These are phyloP conservation scores for Drosophila meridiana DNA, from an alignment of 2,888 invertebrate genomes.

Conservation along the genomic window DNA sequence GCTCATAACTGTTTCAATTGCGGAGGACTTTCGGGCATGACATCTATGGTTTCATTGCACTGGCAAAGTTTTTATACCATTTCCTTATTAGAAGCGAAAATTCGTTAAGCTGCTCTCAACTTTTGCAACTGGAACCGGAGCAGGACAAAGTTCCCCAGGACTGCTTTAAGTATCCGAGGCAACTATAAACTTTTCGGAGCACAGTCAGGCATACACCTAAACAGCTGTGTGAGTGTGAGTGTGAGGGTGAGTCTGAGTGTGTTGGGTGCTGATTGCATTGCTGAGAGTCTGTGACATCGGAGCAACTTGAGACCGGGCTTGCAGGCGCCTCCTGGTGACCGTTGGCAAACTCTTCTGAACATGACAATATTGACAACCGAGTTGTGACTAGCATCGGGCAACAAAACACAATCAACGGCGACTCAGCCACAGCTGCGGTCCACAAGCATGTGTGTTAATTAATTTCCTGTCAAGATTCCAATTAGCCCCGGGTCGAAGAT, in stretches of 20 bases:
- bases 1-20: background rate
- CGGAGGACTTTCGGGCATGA: background rate
- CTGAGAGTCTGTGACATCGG: constrained; percentile 50
- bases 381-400: background rate
- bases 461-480: constrained; percentile 38
- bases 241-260: constrained; percentile 10
- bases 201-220: constrained; percentile 51
- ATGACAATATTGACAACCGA: constrained; percentile 7
- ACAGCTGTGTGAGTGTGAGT: constrained; percentile 13
- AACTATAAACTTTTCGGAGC: constrained; percentile 54
- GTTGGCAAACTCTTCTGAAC: constrained; percentile 13
- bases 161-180: constrained; percentile 17
- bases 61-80: constrained; percentile 26
- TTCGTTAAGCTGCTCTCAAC: constrained; percentile 24
- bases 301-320: constrained; percentile 18
- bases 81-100: constrained; percentile 64
- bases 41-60: constrained; percentile 20
- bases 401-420: constrained; percentile 15
- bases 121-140: constrained; percentile 8
- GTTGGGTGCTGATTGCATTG: constrained; percentile 57
- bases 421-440: background rate
- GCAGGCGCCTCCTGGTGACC: constrained; percentile 36
- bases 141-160: constrained; percentile 34
- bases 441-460: constrained; percentile 51
- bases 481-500: constrained; percentile 6